phyloP scores from a whole-genome alignment of 2,888 invertebrate species.

The Agonopterix subpropinquella region DNA sequence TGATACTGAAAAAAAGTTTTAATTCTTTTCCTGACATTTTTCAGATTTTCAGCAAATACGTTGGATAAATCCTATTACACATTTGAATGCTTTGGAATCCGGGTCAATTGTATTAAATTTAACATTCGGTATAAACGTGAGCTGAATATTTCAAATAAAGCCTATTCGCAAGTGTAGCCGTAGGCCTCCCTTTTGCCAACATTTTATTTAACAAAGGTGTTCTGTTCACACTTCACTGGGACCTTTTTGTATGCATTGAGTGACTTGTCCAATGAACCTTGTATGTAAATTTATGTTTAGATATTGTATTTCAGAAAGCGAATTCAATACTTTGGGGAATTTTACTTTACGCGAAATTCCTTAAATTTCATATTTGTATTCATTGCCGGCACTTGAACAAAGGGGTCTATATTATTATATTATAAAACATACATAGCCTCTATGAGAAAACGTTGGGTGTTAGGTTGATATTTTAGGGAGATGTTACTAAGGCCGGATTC shows the following conservation, averaged over 20 bases:
- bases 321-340: constrained; percentile 7
- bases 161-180: constrained; percentile 4
- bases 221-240: constrained; percentile 23
- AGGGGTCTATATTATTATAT: not conserved
- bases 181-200: constrained; percentile 4
- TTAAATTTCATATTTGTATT: too few relatives aligned
- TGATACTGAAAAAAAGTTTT: too few relatives aligned
- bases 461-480: too few relatives aligned
- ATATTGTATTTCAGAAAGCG: constrained; percentile 6
- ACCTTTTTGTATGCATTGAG: constrained; percentile 34
- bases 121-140: constrained; percentile 20
- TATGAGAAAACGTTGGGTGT: too few relatives aligned
- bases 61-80: constrained; percentile 32
- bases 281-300: constrained; percentile 20
- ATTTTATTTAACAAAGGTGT: constrained; percentile 27
- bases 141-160: constrained; percentile 28
- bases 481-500: too few relatives aligned
- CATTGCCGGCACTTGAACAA: not conserved
- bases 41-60: too few relatives aligned
- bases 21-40: too few relatives aligned
- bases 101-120: constrained; percentile 22
- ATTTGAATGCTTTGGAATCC: constrained; percentile 37
- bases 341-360: too few relatives aligned
- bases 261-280: constrained; percentile 26
- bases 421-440: too few relatives aligned